These are phyloP conservation scores for Halictus rubicundus DNA, from an alignment of 1,140 invertebrate species.

Conservation along the genomic window DNA sequence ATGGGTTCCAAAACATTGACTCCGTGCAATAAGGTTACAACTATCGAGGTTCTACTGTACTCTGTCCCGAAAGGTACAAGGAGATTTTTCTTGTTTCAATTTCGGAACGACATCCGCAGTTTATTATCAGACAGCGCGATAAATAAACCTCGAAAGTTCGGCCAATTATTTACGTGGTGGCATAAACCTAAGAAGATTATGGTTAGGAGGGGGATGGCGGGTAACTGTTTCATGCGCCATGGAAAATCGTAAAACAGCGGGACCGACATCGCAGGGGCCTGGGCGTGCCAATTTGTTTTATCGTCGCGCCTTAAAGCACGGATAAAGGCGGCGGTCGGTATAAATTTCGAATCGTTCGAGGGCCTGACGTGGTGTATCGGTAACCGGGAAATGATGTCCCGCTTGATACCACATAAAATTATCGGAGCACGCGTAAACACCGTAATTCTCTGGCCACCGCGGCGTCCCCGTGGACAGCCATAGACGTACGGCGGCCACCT, in stretches of 20 bases:
- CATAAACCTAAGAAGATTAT: background rate
- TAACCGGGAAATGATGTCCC: slow-evolving; percentile 4
- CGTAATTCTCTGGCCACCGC: slow-evolving; percentile 5
- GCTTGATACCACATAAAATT: slow-evolving; percentile 25
- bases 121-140: background rate
- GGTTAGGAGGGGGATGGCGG: too few species aligned
- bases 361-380: background rate
- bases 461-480: background rate
- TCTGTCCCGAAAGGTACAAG: too few species aligned
- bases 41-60: too few species aligned
- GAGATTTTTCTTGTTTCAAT: too few species aligned
- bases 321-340: background rate
- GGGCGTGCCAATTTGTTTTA: slow-evolving; percentile 6
- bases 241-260: background rate
- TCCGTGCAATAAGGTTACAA: too few species aligned
- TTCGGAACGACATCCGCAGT: background rate
- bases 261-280: background rate
- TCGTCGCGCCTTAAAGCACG: background rate
- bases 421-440: slow-evolving; percentile 29
- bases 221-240: background rate
- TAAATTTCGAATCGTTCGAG: background rate
- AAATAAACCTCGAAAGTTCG: background rate
- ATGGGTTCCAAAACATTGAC: too few species aligned
- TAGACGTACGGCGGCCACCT: slow-evolving; percentile 11
- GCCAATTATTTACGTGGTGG: background rate